These are phyloP conservation scores for Pseudopleuronectes americanus DNA, from an alignment of 2,797 vertebrate species.

Conservation along the genomic window DNA sequence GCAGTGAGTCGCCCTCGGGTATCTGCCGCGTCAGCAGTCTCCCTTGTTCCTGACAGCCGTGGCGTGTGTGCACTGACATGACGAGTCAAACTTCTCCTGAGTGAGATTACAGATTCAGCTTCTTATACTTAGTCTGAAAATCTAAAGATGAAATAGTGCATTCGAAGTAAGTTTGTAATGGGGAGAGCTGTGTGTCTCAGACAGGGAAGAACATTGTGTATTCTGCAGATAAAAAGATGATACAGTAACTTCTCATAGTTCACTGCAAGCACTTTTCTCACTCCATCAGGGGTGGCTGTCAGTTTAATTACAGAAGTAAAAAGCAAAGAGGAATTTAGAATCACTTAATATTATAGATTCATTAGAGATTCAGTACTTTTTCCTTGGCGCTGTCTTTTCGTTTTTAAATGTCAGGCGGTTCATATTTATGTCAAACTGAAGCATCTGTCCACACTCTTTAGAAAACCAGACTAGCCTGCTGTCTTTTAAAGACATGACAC, in stretches of 20 bases:
- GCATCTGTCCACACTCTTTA: conserved; percentile 37
- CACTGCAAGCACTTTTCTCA: conserved; percentile 22
- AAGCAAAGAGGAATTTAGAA: conserved; percentile 15
- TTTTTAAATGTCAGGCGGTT: conserved; percentile 24
- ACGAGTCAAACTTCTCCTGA: conserved; percentile 12
- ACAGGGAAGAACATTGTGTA: conserved; percentile 31
- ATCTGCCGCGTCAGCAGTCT: conserved; percentile 56
- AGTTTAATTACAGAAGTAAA: conserved; percentile 6
- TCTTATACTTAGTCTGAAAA: conserved; percentile 30
- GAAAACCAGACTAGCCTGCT: conserved; percentile 30
- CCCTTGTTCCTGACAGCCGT: conserved; percentile 31
- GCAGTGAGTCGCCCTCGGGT: conserved; percentile 22
- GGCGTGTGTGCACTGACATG: conserved; percentile 12
- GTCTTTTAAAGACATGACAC: conserved; percentile 27
- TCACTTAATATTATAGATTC: conserved; percentile 9
- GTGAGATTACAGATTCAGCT: conserved; percentile 32
- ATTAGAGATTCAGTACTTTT: conserved; percentile 9
- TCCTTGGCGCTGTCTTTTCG: conserved; percentile 4
- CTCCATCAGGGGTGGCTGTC: conserved; percentile 28
- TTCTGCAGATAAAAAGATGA: conserved; percentile 48
- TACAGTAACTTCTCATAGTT: conserved; percentile 21
- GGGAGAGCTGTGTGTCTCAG: conserved; percentile 25
- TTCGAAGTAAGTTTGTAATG: conserved; percentile 21
- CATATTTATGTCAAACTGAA: conserved; percentile 32
- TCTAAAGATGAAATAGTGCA: conserved; percentile 23